Evolutionary conservation across 1,140 invertebrate genomes (phyloP).

Genomic region (Portunus trituberculatus): DNA sequence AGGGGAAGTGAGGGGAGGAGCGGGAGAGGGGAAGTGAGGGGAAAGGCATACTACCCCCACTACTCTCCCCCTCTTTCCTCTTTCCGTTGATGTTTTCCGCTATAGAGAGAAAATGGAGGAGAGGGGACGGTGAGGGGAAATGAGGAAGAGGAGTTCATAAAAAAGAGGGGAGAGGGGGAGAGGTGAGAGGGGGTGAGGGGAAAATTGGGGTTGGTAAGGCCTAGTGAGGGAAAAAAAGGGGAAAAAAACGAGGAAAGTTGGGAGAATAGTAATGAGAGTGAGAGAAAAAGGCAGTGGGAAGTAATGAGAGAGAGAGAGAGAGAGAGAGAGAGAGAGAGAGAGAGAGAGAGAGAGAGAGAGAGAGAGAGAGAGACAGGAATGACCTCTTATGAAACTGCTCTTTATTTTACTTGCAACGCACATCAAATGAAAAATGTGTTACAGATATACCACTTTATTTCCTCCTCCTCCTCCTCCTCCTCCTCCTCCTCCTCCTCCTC

Average conservation of each 20-base stretch:
- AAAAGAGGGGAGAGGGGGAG: neutral
- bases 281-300: neutral
- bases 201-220: neutral
- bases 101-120: neutral
- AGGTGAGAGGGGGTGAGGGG: neutral
- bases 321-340: slow-evolving; percentile 22
- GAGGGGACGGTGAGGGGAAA: neutral
- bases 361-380: slow-evolving; percentile 33
- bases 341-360: neutral
- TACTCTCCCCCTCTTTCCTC: neutral
- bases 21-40: neutral
- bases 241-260: neutral
- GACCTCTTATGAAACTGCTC: neutral
- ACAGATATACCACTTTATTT: neutral
- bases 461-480: slow-evolving; percentile 7
- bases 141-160: slow-evolving; percentile 6
- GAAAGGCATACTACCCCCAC: neutral
- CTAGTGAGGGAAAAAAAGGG: neutral
- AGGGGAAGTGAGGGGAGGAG: slow-evolving; percentile 22
- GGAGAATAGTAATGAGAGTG: neutral
- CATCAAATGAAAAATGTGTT: neutral
- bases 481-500: neutral
- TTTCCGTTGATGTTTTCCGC: slow-evolving; percentile 51
- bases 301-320: neutral
- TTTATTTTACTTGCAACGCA: neutral